phyloP scores from a whole-genome alignment of 1,140 invertebrate genomes.

The Heliconius hermathena region DNA sequence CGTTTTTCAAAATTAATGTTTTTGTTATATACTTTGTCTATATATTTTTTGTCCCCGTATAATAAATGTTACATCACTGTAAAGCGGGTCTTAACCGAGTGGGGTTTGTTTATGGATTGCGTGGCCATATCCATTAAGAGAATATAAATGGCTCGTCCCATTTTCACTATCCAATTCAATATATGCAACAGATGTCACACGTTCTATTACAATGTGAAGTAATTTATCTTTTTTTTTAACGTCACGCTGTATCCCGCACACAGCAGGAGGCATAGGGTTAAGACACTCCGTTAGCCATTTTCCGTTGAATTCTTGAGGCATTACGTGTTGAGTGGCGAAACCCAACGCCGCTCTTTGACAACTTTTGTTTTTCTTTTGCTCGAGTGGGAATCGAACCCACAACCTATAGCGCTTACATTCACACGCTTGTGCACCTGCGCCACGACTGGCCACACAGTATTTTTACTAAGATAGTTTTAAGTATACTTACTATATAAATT shows the following conservation, averaged over 20 bases:
- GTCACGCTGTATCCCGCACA: not conserved
- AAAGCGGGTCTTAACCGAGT: not conserved
- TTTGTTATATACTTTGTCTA: not conserved
- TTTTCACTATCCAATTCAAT: constrained; percentile 32
- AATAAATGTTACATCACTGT: not conserved
- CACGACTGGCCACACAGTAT: no score
- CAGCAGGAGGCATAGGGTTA: no score
- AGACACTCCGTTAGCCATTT: no score
- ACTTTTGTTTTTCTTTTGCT: no score
- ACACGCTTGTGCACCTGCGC: no score
- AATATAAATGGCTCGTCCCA: constrained; percentile 34
- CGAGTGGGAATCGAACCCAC: no score
- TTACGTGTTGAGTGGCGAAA: no score
- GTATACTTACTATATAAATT: not conserved
- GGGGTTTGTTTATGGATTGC: constrained; percentile 29
- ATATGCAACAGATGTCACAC: constrained; percentile 29
- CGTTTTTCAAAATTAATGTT: not conserved
- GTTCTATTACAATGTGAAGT: not conserved
- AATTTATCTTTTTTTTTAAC: not conserved
- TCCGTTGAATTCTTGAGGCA: no score
- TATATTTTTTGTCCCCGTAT: not conserved
- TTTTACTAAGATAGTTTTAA: not conserved
- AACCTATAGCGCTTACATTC: no score
- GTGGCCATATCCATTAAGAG: constrained; percentile 27
- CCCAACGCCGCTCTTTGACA: no score